These are phyloP conservation scores for Stomatorhinus ivindoensis DNA, from an alignment of 2,113 vertebrate species.

Conservation along the genomic window DNA sequence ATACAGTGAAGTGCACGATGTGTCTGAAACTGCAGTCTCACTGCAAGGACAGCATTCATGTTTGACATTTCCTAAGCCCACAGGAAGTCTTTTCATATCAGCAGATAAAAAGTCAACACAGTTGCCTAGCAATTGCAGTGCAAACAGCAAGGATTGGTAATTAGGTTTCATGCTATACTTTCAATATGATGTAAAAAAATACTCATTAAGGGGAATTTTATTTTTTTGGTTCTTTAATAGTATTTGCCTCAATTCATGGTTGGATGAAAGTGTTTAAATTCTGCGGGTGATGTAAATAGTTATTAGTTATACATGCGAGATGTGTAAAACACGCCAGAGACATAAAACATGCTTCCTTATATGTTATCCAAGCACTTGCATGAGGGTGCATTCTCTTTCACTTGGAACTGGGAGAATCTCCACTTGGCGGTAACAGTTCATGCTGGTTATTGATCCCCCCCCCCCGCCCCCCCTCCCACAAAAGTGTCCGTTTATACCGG, in stretches of 20 bases:
- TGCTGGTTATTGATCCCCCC: background rate
- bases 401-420: background rate
- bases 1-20: background rate
- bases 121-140: conserved; percentile 23
- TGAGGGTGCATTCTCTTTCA: background rate
- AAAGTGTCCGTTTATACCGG: background rate
- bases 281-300: background rate
- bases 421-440: background rate
- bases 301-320: background rate
- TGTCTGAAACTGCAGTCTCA: background rate
- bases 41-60: background rate
- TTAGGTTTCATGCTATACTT: background rate
- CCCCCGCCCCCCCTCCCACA: background rate
- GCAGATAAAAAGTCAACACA: conserved; percentile 23
- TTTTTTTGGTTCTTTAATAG: background rate
- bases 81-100: conserved; percentile 15
- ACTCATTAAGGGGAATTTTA: background rate
- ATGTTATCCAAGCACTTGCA: background rate
- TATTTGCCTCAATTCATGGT: background rate
- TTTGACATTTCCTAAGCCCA: background rate
- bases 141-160: conserved; percentile 19
- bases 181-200: background rate
- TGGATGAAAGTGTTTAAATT: background rate
- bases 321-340: background rate
- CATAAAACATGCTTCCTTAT: background rate